Percentiles rank a stretch among this genome's conserved stretches.
Conservation (phyloP, 2,888 invertebrate genomes). For the Belgica antarctica region DNA sequence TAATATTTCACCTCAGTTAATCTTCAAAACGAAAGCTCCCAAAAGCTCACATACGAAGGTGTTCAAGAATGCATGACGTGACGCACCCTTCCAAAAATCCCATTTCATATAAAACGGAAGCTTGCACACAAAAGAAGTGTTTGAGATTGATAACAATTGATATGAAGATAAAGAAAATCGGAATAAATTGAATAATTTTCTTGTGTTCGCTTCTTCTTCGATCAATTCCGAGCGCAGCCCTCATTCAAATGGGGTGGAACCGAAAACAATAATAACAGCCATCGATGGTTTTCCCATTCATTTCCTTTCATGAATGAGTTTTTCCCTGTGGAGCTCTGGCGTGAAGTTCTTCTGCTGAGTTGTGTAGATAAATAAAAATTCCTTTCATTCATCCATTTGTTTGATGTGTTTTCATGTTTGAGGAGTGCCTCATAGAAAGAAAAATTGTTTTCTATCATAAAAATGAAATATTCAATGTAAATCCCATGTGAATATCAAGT, state of each 20-base stretch:
- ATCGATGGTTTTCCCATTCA: conserved; percentile 28
- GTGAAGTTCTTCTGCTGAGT: not conserved
- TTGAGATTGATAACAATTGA: conserved; percentile 41
- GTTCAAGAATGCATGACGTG: no score
- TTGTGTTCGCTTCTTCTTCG: not conserved
- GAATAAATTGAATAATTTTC: conserved; percentile 20
- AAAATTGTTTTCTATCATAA: conserved; percentile 24
- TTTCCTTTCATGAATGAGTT: conserved; percentile 24
- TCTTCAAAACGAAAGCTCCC: no score
- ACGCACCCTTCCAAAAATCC: no score
- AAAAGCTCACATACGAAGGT: no score
- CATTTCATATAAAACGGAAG: no score
- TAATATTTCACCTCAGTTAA: no score
- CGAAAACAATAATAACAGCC: not conserved
- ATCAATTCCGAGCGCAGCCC: not conserved
- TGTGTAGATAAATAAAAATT: conserved; percentile 15
- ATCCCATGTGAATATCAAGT: no score
- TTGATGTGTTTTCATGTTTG: conserved; percentile 9
- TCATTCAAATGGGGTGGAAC: not conserved
- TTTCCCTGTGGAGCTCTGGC: not conserved
- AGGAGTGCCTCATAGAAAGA: not conserved
- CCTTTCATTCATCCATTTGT: not conserved
- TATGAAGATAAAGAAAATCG: conserved; percentile 27
- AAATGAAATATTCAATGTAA: no score
- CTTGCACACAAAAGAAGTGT: conserved; percentile 1